A percentile compares a stretch with the other conserved stretches of the same genome.
Conservation (phyloP, 1,140 invertebrate genomes). For the Catajapyx aquilonaris region DNA sequence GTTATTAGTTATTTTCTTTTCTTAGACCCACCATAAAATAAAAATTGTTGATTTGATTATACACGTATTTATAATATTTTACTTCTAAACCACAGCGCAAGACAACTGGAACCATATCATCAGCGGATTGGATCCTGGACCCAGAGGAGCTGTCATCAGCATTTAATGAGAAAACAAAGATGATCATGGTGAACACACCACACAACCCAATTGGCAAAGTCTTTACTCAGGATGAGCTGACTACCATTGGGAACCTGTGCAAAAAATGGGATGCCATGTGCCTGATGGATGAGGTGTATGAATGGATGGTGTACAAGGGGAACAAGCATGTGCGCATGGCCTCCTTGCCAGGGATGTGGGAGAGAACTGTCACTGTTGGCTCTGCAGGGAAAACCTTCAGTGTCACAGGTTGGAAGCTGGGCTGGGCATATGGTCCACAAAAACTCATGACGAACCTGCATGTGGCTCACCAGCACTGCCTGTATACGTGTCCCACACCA, state of each 20-base stretch:
- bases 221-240: conserved; percentile 42
- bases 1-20: no score
- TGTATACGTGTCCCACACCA: conserved; percentile 78
- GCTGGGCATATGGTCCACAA: conserved; percentile 86
- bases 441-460: conserved; percentile 57
- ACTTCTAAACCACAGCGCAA: conserved; percentile 21
- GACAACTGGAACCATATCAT: conserved; percentile 25
- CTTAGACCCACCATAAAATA: no score
- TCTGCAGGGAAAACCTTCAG: conserved; percentile 96
- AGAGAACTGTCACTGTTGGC: conserved; percentile 89
- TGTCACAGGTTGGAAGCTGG: conserved; percentile 91
- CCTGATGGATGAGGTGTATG: conserved; percentile 93
- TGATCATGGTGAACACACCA: conserved; percentile 88
- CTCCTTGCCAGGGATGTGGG: conserved; percentile 92
- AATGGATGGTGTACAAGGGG: conserved; percentile 84
- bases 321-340: conserved; percentile 77
- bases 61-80: conserved; percentile 5
- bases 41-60: no score
- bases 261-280: conserved; percentile 83
- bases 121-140: conserved; percentile 78
- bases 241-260: conserved; percentile 65
- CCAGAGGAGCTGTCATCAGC: conserved; percentile 51
- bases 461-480: conserved; percentile 81
- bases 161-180: conserved; percentile 84
- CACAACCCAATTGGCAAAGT: conserved; percentile 93